Base-by-base conservation (phyloP, 2,888 invertebrate species). In the Oligia fasciuncula region DNA sequence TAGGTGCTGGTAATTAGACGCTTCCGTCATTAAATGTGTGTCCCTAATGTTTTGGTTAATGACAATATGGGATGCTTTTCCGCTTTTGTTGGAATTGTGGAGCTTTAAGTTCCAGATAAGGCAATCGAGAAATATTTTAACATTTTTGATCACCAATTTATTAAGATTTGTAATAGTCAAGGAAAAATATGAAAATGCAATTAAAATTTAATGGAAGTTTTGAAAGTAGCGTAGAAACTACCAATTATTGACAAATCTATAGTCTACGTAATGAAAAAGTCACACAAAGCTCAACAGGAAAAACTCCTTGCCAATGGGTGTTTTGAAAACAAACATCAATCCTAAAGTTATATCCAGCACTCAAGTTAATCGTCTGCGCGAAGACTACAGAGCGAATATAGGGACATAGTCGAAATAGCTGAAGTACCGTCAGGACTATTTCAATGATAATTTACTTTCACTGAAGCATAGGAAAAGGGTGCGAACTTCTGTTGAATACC, bases 391-490 rank as follows among this genome's bases (percentile, higher is more conserved):
- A 73, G 62, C n/a, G 71, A 82, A 80, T 71, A 73, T 14, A 77
- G 69, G 62, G 57, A 80, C 81, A 89, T 87, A 82, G 68, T 85
- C 87, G 68, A 77, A 85, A 89, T 89, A 76, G 63, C 80, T 70
- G 17, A 68, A 65, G 66, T 70, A 73, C 79, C 68, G 72, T 23
- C n/a, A 57, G 77, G 84, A 85, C 78, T 81, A 84, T 90, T 88
- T 82, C 76, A 77, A 87, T 90, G 79, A 80, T 83, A 83, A 88
- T 87, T 85, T 80, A 82, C 82, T 84, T 86, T 87, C 77, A 69
- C 73, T 83, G 9, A 70, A 35, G 43, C 43, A 8, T 62, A 65
- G 35, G 35, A 77, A 80, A 80, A 77, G 51, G 62, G 77, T 63
- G 46, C n/a, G 6, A 81, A 51, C 54, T 77, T 73, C n/a, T 43